Evolutionary conservation across 2,113 vertebrate genomes (phyloP).

Genomic region (Vombatus ursinus): DNA sequence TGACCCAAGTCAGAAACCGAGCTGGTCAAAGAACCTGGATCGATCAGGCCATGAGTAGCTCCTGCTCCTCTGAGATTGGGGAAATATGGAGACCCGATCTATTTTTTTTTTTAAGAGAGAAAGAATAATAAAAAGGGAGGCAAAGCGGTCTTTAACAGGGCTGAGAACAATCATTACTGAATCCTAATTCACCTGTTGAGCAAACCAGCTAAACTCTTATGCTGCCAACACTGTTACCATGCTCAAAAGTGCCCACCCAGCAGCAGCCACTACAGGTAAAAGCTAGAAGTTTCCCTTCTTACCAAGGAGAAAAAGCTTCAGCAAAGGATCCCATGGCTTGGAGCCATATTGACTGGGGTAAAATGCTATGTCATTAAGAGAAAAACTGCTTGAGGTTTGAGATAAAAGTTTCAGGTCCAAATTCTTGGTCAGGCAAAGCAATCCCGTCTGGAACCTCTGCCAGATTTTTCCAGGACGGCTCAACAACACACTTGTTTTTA

Average conservation of each 20-base stretch:
- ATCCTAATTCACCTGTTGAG: not conserved
- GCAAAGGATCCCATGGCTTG: not conserved
- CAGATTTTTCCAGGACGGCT: not conserved
- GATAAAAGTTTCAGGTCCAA: not conserved
- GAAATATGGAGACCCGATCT: not conserved
- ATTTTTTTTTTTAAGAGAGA: not conserved
- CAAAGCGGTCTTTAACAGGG: not conserved
- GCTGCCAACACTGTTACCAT: not conserved
- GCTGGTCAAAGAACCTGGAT: not conserved
- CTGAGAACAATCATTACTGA: not conserved
- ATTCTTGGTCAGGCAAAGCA: not conserved
- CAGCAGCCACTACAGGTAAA: not conserved
- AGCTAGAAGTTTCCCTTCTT: not conserved
- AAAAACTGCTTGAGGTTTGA: not conserved
- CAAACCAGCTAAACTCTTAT: not conserved
- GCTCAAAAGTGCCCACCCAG: not conserved
- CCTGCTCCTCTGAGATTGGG: not conserved
- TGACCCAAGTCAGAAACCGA: not conserved
- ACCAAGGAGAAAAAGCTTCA: not conserved
- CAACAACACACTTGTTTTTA: not conserved
- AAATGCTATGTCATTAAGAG: not conserved
- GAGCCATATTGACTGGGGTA: not conserved
- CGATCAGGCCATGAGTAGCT: too few relatives aligned
- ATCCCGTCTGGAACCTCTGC: not conserved
- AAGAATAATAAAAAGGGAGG: not conserved